phyloP scores from a whole-genome alignment of 2,113 vertebrate species.

The Psittacara wagleri region DNA sequence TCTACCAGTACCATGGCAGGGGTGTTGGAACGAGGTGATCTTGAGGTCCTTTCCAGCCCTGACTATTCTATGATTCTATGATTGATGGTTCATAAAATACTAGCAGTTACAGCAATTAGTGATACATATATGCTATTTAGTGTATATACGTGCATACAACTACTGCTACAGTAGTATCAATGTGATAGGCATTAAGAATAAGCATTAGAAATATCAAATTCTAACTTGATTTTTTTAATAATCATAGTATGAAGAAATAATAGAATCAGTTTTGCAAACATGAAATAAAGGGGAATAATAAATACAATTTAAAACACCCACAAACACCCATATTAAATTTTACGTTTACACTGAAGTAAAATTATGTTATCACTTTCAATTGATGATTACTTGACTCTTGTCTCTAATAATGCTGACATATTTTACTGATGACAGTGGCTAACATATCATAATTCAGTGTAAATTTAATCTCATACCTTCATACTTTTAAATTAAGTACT shows the following conservation, averaged over 20 bases:
- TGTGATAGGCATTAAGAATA: background rate
- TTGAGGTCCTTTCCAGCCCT: background rate
- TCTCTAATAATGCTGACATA: constrained; percentile 36
- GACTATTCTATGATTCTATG: background rate
- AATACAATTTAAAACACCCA: background rate
- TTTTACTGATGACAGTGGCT: constrained; percentile 54
- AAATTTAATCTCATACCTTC: constrained; percentile 73
- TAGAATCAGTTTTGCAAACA: background rate
- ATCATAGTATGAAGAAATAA: background rate
- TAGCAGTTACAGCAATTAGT: background rate
- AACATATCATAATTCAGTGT: constrained; percentile 58
- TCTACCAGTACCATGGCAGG: background rate
- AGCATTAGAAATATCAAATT: background rate
- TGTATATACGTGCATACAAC: background rate
- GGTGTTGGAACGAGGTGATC: background rate
- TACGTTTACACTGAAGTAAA: constrained; percentile 33
- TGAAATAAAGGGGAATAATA: background rate
- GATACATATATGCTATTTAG: background rate
- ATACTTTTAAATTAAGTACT: constrained; percentile 61
- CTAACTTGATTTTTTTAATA: background rate
- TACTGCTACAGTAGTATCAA: background rate
- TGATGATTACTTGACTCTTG: constrained; percentile 17
- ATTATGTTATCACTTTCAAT: constrained; percentile 37
- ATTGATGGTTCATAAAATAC: background rate
- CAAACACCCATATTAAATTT: background rate